Conservation (phyloP, 2,113 vertebrate genomes). For the Sapayoa aenigma region DNA sequence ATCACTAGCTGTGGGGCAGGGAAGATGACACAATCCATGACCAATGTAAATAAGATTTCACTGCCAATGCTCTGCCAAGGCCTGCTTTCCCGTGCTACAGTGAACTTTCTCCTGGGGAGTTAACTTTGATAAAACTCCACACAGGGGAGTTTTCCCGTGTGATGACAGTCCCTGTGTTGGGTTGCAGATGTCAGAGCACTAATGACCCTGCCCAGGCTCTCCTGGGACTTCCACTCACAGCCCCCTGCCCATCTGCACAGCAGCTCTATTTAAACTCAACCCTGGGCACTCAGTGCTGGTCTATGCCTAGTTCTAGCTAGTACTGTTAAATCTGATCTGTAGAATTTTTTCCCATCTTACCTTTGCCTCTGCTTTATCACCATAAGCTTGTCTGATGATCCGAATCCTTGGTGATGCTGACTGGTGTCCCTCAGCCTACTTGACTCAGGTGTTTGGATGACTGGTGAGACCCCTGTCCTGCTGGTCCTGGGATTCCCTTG, state of each 20-base stretch:
- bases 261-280: not conserved
- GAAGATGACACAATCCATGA: accelerated
- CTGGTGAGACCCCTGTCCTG: not conserved
- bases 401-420: not conserved
- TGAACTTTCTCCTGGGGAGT: not conserved
- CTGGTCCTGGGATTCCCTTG: not conserved
- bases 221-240: not conserved
- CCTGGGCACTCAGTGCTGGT: accelerated
- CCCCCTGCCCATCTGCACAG: accelerated
- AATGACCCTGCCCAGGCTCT: not conserved
- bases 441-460: not conserved
- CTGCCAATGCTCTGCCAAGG: not conserved
- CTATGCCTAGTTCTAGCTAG: accelerated
- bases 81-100: not conserved
- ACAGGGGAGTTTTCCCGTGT: not conserved
- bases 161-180: not conserved
- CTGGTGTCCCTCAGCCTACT: not conserved
- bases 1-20: not conserved
- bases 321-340: accelerated
- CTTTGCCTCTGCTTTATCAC: accelerated
- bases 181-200: not conserved
- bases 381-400: accelerated
- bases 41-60: not conserved
- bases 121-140: not conserved
- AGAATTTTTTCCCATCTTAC: accelerated